These are phyloP conservation scores for Brachyptera risi DNA, from an alignment of 2,888 invertebrate genomes.

Conservation along the genomic window DNA sequence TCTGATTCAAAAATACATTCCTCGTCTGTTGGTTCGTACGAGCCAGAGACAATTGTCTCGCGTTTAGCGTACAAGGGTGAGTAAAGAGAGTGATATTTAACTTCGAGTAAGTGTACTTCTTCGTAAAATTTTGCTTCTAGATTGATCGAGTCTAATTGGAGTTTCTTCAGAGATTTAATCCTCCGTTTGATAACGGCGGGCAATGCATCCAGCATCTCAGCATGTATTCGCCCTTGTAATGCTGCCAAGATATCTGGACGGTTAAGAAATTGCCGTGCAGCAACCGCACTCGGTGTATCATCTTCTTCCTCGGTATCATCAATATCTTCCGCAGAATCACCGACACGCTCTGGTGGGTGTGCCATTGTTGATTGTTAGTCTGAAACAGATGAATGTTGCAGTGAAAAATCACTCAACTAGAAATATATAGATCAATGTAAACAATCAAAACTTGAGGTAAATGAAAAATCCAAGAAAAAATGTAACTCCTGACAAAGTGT, in stretches of 20 bases:
- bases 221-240: constrained; percentile 55
- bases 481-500: too few species aligned
- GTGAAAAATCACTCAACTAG: too few species aligned
- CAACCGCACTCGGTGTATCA: constrained; percentile 44
- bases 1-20: constrained; percentile 88
- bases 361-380: constrained; percentile 34
- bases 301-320: constrained; percentile 65
- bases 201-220: constrained; percentile 55
- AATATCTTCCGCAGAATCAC: constrained; percentile 60
- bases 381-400: too few species aligned
- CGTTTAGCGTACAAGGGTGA: constrained; percentile 69
- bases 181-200: constrained; percentile 75
- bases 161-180: constrained; percentile 77
- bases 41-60: constrained; percentile 50
- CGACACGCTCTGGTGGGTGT: constrained; percentile 53
- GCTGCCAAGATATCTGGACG: constrained; percentile 57
- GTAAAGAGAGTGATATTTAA: constrained; percentile 80
- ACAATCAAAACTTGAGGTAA: too few species aligned
- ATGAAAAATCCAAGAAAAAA: too few species aligned
- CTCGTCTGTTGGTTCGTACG: constrained; percentile 82
- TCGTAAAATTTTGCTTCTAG: constrained; percentile 91
- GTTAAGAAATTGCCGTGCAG: constrained; percentile 47
- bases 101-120: constrained; percentile 90
- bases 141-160: constrained; percentile 79
- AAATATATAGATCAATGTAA: too few species aligned